These are phyloP conservation scores for Callyntrura guangdongensis DNA, from an alignment of 2,888 invertebrate genomes.

Conservation along the genomic window DNA sequence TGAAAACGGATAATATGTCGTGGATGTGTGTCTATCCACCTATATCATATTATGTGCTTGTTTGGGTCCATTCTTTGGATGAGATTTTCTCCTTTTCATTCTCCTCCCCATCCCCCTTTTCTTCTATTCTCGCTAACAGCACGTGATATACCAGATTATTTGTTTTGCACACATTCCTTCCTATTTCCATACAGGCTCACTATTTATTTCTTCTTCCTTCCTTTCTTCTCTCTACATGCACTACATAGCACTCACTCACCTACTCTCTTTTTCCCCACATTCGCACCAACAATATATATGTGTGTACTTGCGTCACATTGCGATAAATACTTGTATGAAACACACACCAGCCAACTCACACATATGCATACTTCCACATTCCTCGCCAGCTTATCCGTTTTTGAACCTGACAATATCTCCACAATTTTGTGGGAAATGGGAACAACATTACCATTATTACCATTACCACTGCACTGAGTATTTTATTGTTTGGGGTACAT, in stretches of 20 bases:
- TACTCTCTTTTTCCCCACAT: too few species aligned
- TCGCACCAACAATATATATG: constrained; percentile 1
- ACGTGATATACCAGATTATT: too few species aligned
- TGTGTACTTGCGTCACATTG: constrained; percentile 84
- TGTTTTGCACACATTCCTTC: constrained; percentile 5
- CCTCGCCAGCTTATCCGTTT: constrained; percentile 80
- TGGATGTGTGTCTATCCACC: constrained; percentile 9
- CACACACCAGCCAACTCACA: not conserved
- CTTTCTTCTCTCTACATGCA: constrained; percentile 28
- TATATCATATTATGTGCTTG: constrained; percentile 20
- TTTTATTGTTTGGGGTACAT: constrained; percentile 71
- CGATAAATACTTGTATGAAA: too few species aligned
- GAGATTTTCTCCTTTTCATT: constrained; percentile 65
- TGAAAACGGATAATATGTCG: constrained; percentile 21
- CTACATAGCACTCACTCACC: not conserved
- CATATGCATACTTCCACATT: constrained; percentile 20
- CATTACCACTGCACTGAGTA: constrained; percentile 70
- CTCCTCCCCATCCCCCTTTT: constrained; percentile 6
- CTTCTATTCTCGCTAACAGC: too few species aligned
- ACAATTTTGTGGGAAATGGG: constrained; percentile 81
- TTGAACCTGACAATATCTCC: too few species aligned
- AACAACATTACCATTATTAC: constrained; percentile 77
- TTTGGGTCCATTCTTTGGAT: constrained; percentile 67
- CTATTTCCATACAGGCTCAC: constrained; percentile 27
- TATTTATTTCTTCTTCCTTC: constrained; percentile 59